Evolutionary conservation across 2,797 vertebrate species (phyloP), one percentile per base, ranked within the genome.

Genomic region (Argentina silus): DNA sequence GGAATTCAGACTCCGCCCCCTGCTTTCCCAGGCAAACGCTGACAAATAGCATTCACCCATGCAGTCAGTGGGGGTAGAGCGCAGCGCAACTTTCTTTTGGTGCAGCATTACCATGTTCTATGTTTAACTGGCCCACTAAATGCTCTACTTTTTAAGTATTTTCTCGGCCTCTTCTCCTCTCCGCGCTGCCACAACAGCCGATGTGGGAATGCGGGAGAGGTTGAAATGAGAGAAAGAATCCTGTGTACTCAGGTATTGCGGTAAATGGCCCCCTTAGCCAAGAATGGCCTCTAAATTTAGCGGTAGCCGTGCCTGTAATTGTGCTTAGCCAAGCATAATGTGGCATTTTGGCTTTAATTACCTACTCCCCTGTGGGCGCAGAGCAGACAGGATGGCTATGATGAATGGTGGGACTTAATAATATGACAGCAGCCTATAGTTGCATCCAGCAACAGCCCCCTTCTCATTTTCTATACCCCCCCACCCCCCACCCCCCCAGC

Each of bases 241-340:
- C 79, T 78, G 78, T 64, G 74, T 73, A 77, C 69, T 43, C 69
- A 71, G 76, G 69, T 64, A 78, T 76, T 44, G 82, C 82, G 70
- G 78, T 83, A 83, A 83, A 85, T 83, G 84, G 47, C 73, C 81
- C 81, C 78, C 77, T 79, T 78, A 83, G 81, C 84, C 70, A 72
- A 70, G 81, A 80, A 79, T 77, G 76, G 83, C 77, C 86, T 84
- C 85, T 88, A 88, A 83, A 88, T 88, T 85, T 89, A 87, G 84
- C 74, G 72, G 62, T 74, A 53, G 65, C 12, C n/a, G 72, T 75
- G 81, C 75, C 79, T 85, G 78, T 83, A 80, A 84, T 86, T 87
- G 84, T 84, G 86, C 87, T 86, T 86, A 87, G 83, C 80, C 78
- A 84, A 88, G 88, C 87, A 89, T 87, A 79, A 87, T 90, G 83